phyloP scores from a whole-genome alignment of 2,888 invertebrate genomes.

The Dicyrtoma fusca region DNA sequence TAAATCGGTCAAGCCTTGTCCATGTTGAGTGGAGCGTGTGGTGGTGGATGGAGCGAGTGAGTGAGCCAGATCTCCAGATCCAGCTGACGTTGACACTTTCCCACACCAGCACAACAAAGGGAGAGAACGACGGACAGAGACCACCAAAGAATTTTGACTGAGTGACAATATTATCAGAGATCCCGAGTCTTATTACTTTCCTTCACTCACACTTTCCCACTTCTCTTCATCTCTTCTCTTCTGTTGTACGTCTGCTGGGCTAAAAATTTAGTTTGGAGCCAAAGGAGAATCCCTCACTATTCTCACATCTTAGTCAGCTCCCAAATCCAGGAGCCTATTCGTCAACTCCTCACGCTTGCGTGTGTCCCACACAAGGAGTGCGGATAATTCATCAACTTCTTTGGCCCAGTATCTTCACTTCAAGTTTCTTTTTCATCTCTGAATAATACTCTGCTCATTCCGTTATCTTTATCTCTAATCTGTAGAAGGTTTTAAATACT shows the following conservation, averaged over 20 bases:
- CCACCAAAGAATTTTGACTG: too few relatives aligned
- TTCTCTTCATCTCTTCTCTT: too few relatives aligned
- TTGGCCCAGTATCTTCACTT: too few relatives aligned
- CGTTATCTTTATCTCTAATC: too few relatives aligned
- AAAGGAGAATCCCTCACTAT: slow-evolving; percentile 9
- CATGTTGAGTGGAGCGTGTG: neutral
- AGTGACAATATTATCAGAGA: slow-evolving; percentile 8
- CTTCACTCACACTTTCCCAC: slow-evolving; percentile 18
- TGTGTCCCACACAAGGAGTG: neutral
- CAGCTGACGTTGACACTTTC: slow-evolving; percentile 1
- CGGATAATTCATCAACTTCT: too few relatives aligned
- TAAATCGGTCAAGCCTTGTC: too few relatives aligned
- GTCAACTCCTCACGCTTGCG: slow-evolving; percentile 5
- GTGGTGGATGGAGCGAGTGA: neutral
- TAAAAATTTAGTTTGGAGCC: slow-evolving; percentile 27
- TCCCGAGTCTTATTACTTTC: neutral
- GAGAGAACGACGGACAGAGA: too few relatives aligned
- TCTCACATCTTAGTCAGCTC: slow-evolving; percentile 15
- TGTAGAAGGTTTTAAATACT: too few relatives aligned
- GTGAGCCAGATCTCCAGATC: neutral
- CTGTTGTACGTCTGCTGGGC: too few relatives aligned
- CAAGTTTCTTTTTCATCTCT: too few relatives aligned
- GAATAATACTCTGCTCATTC: too few relatives aligned
- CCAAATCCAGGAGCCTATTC: neutral
- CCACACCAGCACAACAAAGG: neutral